Base-by-base conservation (phyloP, 1,140 invertebrate genomes). In the Bombus picipes region DNA sequence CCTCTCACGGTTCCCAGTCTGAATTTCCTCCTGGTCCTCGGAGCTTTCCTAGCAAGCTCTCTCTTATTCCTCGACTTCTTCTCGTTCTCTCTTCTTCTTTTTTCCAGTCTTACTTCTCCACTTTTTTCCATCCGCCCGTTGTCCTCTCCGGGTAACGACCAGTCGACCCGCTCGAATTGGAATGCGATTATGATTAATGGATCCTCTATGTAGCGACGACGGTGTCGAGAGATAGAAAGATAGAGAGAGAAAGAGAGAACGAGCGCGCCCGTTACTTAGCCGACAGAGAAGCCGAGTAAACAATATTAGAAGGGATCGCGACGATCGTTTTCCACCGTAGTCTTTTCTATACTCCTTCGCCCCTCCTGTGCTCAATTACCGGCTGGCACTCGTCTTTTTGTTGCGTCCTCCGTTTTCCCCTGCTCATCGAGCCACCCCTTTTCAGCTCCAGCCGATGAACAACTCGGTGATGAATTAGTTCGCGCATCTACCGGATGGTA, bases 161-260 rank as follows among this genome's bases (percentile, higher is more conserved):
- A 77, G 66, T 53, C 68, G 28, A 66, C 57, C 39, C 73, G 79
- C 65, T 85, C 82, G 79, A 90, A 92, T 92, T 88, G 86, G 76
- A 92, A 91, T 85, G 90, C 83, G 84, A 92, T 92, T 92, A 91
- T 92, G 92, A 92, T 91, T 86, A 92, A 92, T 92, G 89, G 82
- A 87, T 76, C 70, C 72, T 87, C 87, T 71, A 80, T 87, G 76
- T 85, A 84, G 72, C 71, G 39, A 6, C 39, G 76, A 43, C 39
- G 41, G 25, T 22, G 62, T 43, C 72, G 85, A 72, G 80, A 37
- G 39, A 62, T 12, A 62, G 4, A 62, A 3, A 62, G 22, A 59
- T 25, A 59, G 57, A 59, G 59, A n/a, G 9, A 62, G 59, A 28
- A 22, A 62, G 9, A 62, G 28, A 66, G 81, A 32, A 18, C n/a